Evolutionary conservation across 1,140 invertebrate genomes (phyloP).

Genomic region (Probaryconus sp.): DNA sequence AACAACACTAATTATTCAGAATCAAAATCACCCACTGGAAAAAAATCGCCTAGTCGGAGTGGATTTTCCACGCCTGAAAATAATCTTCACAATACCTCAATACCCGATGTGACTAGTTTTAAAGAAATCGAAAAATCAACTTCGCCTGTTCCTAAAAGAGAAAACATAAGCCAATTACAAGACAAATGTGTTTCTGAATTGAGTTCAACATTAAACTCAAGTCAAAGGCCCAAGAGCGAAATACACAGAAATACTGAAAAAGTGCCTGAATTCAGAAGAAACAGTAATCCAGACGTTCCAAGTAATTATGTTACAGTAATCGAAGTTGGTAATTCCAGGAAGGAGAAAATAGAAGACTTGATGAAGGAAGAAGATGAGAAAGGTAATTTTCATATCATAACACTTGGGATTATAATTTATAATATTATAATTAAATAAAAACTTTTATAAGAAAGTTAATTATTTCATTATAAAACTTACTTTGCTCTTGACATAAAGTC

Average conservation of each 20-base stretch:
- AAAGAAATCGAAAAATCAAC: constrained; percentile 58
- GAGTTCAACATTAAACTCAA: constrained; percentile 72
- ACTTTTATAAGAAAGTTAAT: too few species aligned
- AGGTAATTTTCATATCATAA: constrained; percentile 60
- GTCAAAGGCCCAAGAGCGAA: constrained; percentile 74
- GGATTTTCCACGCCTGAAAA: constrained; percentile 61
- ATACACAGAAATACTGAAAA: constrained; percentile 76
- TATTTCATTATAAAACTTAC: too few species aligned
- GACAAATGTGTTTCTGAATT: constrained; percentile 77
- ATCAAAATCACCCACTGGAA: constrained; percentile 47
- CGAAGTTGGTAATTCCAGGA: constrained; percentile 82
- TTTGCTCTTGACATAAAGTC: constrained; percentile 99
- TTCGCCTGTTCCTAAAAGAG: constrained; percentile 66
- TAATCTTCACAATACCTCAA: constrained; percentile 52
- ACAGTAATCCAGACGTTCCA: constrained; percentile 78
- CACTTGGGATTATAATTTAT: too few species aligned
- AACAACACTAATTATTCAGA: constrained; percentile 61
- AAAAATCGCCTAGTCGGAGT: constrained; percentile 60
- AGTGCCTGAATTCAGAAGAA: constrained; percentile 73
- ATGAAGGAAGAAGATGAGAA: constrained; percentile 74
- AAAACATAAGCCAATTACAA: constrained; percentile 75
- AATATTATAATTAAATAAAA: too few species aligned
- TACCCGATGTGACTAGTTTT: constrained; percentile 21
- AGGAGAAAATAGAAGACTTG: constrained; percentile 73
- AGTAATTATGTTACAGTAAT: constrained; percentile 93